Evolutionary conservation across 2,113 vertebrate species (phyloP).

Genomic region (Beaufortia kweichowensis): DNA sequence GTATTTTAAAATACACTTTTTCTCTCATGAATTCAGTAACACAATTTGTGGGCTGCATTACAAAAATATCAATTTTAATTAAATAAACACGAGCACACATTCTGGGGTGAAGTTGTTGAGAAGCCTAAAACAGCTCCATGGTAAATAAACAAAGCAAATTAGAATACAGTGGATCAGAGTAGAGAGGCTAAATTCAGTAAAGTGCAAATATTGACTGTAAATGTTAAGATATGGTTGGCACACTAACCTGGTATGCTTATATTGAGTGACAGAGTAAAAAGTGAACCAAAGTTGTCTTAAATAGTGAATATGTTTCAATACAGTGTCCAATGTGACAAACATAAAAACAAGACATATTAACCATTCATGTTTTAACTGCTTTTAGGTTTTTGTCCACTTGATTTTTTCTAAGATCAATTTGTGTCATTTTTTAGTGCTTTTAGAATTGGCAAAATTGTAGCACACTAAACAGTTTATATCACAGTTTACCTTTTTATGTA

Average conservation of each 20-base stretch:
- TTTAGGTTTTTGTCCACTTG: too few species aligned
- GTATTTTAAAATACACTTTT: too few species aligned
- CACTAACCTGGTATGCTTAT: neutral
- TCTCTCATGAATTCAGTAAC: conserved; percentile 26
- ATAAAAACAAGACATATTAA: too few species aligned
- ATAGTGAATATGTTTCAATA: neutral
- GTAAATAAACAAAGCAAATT: too few species aligned
- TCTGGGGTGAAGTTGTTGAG: neutral
- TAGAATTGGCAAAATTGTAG: neutral
- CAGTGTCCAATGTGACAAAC: neutral
- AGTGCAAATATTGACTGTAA: conserved; percentile 34
- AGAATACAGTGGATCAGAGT: neutral
- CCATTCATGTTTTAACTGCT: too few species aligned
- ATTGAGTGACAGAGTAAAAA: neutral
- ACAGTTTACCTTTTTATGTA: neutral
- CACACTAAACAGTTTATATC: neutral
- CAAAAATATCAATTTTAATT: conserved; percentile 18
- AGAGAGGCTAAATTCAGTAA: conserved; percentile 21
- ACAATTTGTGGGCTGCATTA: conserved; percentile 24
- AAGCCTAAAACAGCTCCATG: conserved; percentile 41
- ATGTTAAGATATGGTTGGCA: conserved; percentile 15
- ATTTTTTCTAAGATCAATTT: neutral
- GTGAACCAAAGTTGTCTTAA: neutral
- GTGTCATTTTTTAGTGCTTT: conserved; percentile 11
- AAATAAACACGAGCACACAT: conserved; percentile 25